Evolutionary conservation across 2,888 invertebrate species (phyloP).

Genomic region (Tupiocoris notatus): DNA sequence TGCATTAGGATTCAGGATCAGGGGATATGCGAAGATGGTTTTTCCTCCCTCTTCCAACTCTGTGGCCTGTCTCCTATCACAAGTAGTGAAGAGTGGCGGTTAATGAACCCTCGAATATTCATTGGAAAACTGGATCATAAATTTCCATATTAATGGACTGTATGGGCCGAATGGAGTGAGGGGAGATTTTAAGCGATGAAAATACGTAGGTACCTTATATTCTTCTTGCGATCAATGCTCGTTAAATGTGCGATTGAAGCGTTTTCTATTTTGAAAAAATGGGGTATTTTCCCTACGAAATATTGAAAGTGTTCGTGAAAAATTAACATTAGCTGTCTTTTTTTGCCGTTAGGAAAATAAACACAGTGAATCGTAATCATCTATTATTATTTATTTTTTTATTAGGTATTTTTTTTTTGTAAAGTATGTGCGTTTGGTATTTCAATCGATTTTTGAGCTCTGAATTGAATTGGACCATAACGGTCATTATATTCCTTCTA

Average conservation of each 20-base stretch:
- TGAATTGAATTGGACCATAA: too few relatives aligned
- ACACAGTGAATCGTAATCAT: too few relatives aligned
- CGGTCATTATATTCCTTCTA: too few relatives aligned
- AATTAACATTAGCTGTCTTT: too few relatives aligned
- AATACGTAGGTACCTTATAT: not conserved
- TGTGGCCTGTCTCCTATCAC: not conserved
- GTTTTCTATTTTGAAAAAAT: not conserved
- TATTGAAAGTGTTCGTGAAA: too few relatives aligned
- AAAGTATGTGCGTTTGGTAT: too few relatives aligned
- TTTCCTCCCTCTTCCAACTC: not conserved
- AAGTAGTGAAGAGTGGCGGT: slow-evolving; percentile 14
- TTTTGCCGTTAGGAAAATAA: too few relatives aligned
- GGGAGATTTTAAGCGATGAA: not conserved
- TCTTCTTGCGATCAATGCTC: not conserved
- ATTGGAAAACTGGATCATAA: slow-evolving; percentile 43
- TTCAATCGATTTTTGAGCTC: too few relatives aligned
- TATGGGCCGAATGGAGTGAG: not conserved
- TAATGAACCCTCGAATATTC: slow-evolving; percentile 42
- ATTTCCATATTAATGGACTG: slow-evolving; percentile 43
- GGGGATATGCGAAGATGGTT: not conserved
- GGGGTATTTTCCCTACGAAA: too few relatives aligned
- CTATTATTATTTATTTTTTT: too few relatives aligned
- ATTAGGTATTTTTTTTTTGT: too few relatives aligned
- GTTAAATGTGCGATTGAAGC: not conserved
- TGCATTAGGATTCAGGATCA: not conserved